Conservation (phyloP, 2,797 vertebrate species). For the Chaenodraco wilsoni region DNA sequence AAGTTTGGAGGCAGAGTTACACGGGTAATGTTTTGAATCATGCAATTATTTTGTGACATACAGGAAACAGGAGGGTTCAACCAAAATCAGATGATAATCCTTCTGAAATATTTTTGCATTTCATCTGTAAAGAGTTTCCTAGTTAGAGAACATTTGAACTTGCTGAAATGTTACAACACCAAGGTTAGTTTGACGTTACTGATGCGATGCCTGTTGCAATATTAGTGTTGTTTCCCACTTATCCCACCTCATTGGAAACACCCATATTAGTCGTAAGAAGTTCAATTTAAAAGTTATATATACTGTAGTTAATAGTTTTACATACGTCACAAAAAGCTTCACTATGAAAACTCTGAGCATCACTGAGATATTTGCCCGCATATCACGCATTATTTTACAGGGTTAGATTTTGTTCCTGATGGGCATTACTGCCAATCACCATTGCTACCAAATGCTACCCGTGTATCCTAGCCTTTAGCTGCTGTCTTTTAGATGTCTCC, state of each 20-base stretch:
- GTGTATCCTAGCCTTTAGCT: conserved; percentile 53
- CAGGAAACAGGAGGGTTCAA: neutral
- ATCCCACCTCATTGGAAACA: neutral
- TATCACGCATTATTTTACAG: neutral
- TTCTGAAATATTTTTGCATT: neutral
- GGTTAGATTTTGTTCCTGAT: neutral
- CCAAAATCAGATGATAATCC: conserved; percentile 5
- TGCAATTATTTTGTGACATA: conserved; percentile 3
- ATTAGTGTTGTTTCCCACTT: neutral
- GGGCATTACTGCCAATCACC: neutral
- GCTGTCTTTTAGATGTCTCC: conserved; percentile 67
- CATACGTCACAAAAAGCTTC: neutral
- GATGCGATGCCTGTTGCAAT: neutral
- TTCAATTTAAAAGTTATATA: neutral
- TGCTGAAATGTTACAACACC: neutral
- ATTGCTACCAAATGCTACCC: conserved; percentile 57
- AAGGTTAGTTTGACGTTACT: neutral
- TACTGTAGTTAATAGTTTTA: conserved; percentile 1
- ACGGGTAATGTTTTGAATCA: conserved; percentile 55
- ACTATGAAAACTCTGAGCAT: neutral
- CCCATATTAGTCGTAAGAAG: no score
- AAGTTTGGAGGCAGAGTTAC: conserved; percentile 47
- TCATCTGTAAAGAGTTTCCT: neutral
- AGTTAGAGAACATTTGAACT: conserved; percentile 9
- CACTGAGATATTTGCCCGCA: neutral